Evolutionary conservation across 2,888 invertebrate genomes (phyloP).

Genomic region (Ophraella communa): DNA sequence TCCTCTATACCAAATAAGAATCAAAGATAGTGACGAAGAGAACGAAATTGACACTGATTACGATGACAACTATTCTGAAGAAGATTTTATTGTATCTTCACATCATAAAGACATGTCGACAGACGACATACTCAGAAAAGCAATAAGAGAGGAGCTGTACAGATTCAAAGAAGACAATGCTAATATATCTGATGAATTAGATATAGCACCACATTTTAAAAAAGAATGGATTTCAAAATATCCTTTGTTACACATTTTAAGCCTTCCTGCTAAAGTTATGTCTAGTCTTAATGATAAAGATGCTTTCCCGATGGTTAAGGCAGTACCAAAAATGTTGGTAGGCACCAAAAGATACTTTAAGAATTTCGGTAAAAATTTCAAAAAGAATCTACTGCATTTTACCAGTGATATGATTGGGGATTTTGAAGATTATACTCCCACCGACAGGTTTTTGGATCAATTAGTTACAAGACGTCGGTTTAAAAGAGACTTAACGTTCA

Average conservation of each 20-base stretch:
- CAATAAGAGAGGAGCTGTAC: constrained; percentile 40
- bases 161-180: constrained; percentile 33
- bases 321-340: constrained; percentile 51
- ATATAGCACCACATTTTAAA: constrained; percentile 6
- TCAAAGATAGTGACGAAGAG: constrained; percentile 28
- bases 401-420: constrained; percentile 51
- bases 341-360: constrained; percentile 51
- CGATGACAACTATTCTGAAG: constrained; percentile 15
- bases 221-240: constrained; percentile 41
- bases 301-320: constrained; percentile 49
- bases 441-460: constrained; percentile 28
- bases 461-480: constrained; percentile 32
- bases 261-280: constrained; percentile 51
- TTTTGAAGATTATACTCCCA: constrained; percentile 41
- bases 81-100: constrained; percentile 14
- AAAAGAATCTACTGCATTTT: constrained; percentile 49
- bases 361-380: constrained; percentile 52
- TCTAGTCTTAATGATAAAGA: constrained; percentile 50
- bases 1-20: constrained; percentile 35
- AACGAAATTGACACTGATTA: constrained; percentile 12
- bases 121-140: constrained; percentile 31
- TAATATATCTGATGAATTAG: constrained; percentile 14
- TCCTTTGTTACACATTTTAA: constrained; percentile 51
- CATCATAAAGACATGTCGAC: constrained; percentile 8
- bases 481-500: constrained; percentile 9